Evolutionary conservation across 2,888 invertebrate genomes (phyloP), one percentile per base, ranked within the genome.

Genomic region (Agonum fuliginosum): DNA sequence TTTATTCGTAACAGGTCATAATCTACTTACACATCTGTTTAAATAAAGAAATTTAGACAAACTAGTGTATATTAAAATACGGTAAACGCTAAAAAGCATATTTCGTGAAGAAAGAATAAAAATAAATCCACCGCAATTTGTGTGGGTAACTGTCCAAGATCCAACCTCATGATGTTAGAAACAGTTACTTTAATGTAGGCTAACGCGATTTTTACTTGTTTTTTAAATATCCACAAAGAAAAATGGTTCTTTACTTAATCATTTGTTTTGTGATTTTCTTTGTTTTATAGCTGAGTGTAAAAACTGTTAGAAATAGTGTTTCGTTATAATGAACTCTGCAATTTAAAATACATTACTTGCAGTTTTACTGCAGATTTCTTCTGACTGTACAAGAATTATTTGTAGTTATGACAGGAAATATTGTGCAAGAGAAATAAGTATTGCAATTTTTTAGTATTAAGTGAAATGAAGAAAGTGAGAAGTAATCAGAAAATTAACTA

Each of bases 141-240:
- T 62, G 58, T 62, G 58, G 58, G 58, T 62, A 62, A 27, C 17
- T 12, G 30, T 20, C 30, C 58, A 17, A 17, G 17, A 8, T 46
- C 17, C 46, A 46, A 8, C 17, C 46, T 14, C 17, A 17, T 62
- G 58, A 30, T 62, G 27, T 17, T 62, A 62, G 58, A 24, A 30
- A 62, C 58, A 62, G 58, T 62, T 62, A 62, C 30, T 17, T 62
- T 17, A 30, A 62, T 62, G 58, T 62, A 62, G 58, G 58, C 58
- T 62, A 46, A 62, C 58, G 58, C 30, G 17, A 5, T 62, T 30
- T 62, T 30, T 62, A 62, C 17, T 27, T 30, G 4, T 30, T 12
- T 46, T 46, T 46, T 62, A 62, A 62, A 62, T 30, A 30, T 62
- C 17, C 8, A 8, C 17, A 8, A 30, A 17, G 46, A 46, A 43